These are phyloP conservation scores for Agrochola litura DNA, from an alignment of 2,888 invertebrate species.

Conservation along the genomic window DNA sequence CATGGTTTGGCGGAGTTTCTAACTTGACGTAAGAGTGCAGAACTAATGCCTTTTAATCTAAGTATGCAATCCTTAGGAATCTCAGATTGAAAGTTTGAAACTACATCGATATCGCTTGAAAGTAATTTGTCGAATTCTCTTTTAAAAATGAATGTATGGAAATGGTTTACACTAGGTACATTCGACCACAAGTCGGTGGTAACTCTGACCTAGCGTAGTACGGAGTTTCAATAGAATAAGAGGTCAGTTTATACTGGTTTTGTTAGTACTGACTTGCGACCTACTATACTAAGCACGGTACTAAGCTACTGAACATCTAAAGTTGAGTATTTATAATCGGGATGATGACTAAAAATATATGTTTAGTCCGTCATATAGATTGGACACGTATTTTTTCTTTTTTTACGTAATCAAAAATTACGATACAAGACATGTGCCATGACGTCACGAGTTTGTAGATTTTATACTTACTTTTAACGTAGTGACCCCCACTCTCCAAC, in stretches of 20 bases:
- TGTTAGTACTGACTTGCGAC: not conserved
- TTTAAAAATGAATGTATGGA: not conserved
- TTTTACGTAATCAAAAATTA: too few relatives aligned
- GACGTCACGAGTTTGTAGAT: too few relatives aligned
- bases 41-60: not conserved
- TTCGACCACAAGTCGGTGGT: not conserved
- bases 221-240: not conserved
- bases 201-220: not conserved
- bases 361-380: too few relatives aligned
- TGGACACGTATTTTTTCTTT: too few relatives aligned
- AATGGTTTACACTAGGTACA: not conserved
- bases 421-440: too few relatives aligned
- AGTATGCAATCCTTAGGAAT: too few relatives aligned
- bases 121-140: not conserved
- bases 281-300: not conserved
- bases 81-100: not conserved
- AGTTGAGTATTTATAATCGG: not conserved
- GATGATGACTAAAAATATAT: too few relatives aligned
- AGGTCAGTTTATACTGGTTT: not conserved
- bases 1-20: constrained; percentile 28
- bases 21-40: not conserved
- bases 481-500: too few relatives aligned
- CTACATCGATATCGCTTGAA: not conserved
- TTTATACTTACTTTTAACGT: too few relatives aligned
- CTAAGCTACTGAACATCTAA: not conserved